Percentiles rank a stretch among this genome's conserved stretches.
These are phyloP conservation scores for Lithobius niger DNA, from an alignment of 1,140 invertebrate species.

Conservation along the genomic window DNA sequence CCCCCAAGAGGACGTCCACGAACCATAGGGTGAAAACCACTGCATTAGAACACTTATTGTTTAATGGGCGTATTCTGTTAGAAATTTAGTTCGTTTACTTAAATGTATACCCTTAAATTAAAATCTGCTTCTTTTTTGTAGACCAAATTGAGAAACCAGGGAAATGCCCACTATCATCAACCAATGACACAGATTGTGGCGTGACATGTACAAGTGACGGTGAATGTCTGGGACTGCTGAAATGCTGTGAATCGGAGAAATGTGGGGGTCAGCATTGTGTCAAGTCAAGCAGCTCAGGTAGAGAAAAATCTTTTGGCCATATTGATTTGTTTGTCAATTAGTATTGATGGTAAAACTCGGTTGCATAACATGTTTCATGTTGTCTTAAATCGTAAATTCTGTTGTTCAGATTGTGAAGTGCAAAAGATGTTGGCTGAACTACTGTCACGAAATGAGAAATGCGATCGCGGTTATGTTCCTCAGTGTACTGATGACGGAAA, in stretches of 20 bases:
- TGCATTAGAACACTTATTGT: too few species aligned
- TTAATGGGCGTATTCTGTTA: too few species aligned
- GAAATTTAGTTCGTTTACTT: too few species aligned
- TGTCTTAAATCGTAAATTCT: conserved; percentile 13
- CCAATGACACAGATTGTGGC: conserved; percentile 39
- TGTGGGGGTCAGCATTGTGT: conserved; percentile 48
- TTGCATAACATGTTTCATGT: too few species aligned
- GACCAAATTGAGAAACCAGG: conserved; percentile 57
- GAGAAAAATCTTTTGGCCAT: background rate
- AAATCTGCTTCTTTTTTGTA: background rate
- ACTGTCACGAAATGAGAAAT: conserved; percentile 55
- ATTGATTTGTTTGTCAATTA: too few species aligned
- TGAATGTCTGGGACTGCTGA: conserved; percentile 61
- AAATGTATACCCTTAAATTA: too few species aligned
- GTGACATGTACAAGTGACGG: conserved; percentile 54
- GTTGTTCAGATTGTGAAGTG: conserved; percentile 45
- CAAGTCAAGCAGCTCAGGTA: conserved; percentile 21
- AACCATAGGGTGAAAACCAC: too few species aligned
- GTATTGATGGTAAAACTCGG: too few species aligned
- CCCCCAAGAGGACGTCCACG: too few species aligned
- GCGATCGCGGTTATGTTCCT: conserved; percentile 62
- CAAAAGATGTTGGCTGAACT: conserved; percentile 61
- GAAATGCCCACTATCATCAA: conserved; percentile 44
- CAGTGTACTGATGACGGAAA: conserved; percentile 54
- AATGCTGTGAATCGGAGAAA: conserved; percentile 56